Conservation (phyloP, 2,797 vertebrate genomes). For the Neolamprologus multifasciatus region DNA sequence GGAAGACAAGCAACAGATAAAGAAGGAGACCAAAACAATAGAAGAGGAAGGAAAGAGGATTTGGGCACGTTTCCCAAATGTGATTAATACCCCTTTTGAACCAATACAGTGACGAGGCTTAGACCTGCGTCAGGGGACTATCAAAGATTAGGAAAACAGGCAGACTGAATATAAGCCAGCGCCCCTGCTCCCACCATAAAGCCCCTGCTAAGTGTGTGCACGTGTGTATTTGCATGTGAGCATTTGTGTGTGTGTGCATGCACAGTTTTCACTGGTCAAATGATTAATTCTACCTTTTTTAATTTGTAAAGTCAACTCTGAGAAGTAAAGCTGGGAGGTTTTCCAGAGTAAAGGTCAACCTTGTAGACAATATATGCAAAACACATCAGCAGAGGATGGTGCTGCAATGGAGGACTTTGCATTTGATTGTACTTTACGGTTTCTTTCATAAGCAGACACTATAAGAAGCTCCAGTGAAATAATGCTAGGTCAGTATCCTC, state of each 20-base stretch:
- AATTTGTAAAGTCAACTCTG: not conserved
- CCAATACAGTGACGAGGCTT: not conserved
- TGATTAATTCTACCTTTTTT: not conserved
- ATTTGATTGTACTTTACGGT: not conserved
- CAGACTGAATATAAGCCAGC: conserved; percentile 38
- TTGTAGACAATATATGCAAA: not conserved
- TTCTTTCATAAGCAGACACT: not conserved
- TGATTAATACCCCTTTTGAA: conserved; percentile 28
- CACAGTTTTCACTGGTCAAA: not conserved
- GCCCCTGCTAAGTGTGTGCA: not conserved
- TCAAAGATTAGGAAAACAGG: conserved; percentile 48
- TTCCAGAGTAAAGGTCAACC: not conserved
- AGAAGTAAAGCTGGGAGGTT: not conserved
- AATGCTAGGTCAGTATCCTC: not conserved
- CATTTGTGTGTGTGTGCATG: not conserved
- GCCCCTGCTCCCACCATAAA: conserved; percentile 18
- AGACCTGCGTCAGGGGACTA: not conserved
- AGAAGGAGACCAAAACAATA: not conserved
- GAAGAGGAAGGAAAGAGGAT: conserved; percentile 27
- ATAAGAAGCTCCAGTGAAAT: not conserved
- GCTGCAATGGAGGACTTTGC: not conserved
- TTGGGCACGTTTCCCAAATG: conserved; percentile 45
- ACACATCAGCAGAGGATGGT: not conserved
- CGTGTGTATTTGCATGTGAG: not conserved
- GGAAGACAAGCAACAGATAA: not conserved